phyloP scores from a whole-genome alignment of 2,113 vertebrate species.

The Sander vitreus region DNA sequence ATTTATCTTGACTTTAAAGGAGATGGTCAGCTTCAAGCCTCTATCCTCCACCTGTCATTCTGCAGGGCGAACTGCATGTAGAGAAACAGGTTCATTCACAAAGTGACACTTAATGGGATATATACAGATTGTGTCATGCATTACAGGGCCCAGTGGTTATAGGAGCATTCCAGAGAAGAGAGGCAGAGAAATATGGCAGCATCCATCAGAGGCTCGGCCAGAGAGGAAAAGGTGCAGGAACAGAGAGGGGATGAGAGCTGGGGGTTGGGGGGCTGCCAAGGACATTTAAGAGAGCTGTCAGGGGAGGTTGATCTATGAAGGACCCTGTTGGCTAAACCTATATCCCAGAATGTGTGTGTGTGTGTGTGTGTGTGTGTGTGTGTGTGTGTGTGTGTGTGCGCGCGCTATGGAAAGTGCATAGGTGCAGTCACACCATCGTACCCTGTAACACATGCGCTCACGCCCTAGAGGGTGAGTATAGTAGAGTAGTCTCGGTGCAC shows the following conservation, averaged over 20 bases:
- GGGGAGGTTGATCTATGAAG: conserved; percentile 80
- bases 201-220: conserved; percentile 77
- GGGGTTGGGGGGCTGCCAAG: conserved; percentile 82
- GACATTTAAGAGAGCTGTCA: conserved; percentile 86
- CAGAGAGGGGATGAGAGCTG: conserved; percentile 55
- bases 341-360: conserved; percentile 48
- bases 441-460: conserved; percentile 49
- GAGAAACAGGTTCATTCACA: conserved; percentile 75
- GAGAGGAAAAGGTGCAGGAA: conserved; percentile 71
- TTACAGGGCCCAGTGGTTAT: conserved; percentile 74
- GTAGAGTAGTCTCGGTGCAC: conserved; percentile 37
- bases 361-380: conserved; percentile 12
- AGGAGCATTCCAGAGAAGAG: conserved; percentile 71
- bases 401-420: not conserved
- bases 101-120: conserved; percentile 79
- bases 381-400: not conserved
- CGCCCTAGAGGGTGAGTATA: conserved; percentile 44
- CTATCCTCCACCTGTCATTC: conserved; percentile 35
- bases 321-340: conserved; percentile 75
- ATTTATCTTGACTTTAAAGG: conserved; percentile 44
- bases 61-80: conserved; percentile 28
- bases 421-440: conserved; percentile 42
- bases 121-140: conserved; percentile 80
- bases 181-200: conserved; percentile 80
- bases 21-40: conserved; percentile 35